These are phyloP conservation scores for Octodonta nipae DNA, from an alignment of 2,888 invertebrate genomes.

Conservation along the genomic window DNA sequence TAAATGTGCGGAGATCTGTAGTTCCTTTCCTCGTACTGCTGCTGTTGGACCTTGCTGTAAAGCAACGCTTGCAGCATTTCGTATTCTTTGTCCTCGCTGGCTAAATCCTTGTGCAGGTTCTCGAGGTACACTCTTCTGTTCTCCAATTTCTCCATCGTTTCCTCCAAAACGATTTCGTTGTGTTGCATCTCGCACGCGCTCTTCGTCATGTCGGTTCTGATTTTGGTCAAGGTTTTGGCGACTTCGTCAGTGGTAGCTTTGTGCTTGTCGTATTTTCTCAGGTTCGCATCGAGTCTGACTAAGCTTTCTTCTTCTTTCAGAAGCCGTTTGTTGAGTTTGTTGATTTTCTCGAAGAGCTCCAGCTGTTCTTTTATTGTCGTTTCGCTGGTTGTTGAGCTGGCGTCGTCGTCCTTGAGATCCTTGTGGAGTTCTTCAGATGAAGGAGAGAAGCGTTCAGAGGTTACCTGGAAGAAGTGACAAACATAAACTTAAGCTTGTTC, in stretches of 20 bases:
- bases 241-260: constrained; percentile 25
- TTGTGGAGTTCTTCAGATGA: constrained; percentile 32
- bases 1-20: constrained; percentile 24
- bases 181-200: constrained; percentile 36
- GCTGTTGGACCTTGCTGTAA: constrained; percentile 23
- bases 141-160: constrained; percentile 30
- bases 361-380: constrained; percentile 48
- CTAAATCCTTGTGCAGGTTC: constrained; percentile 29
- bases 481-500: neutral
- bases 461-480: constrained; percentile 18
- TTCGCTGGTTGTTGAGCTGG: constrained; percentile 38
- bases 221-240: constrained; percentile 24
- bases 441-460: constrained; percentile 32
- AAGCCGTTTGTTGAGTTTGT: constrained; percentile 58
- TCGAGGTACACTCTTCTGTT: constrained; percentile 27
- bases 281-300: constrained; percentile 46
- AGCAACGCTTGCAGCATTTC: constrained; percentile 35
- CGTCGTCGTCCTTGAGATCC: constrained; percentile 31
- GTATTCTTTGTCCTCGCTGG: constrained; percentile 32
- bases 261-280: constrained; percentile 35
- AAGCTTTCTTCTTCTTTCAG: constrained; percentile 61
- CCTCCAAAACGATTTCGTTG: constrained; percentile 34
- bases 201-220: constrained; percentile 33
- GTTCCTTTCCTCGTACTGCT: constrained; percentile 12
- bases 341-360: constrained; percentile 59